Base-by-base conservation (phyloP, 2,113 vertebrate species). In the Seriola dumerili region DNA sequence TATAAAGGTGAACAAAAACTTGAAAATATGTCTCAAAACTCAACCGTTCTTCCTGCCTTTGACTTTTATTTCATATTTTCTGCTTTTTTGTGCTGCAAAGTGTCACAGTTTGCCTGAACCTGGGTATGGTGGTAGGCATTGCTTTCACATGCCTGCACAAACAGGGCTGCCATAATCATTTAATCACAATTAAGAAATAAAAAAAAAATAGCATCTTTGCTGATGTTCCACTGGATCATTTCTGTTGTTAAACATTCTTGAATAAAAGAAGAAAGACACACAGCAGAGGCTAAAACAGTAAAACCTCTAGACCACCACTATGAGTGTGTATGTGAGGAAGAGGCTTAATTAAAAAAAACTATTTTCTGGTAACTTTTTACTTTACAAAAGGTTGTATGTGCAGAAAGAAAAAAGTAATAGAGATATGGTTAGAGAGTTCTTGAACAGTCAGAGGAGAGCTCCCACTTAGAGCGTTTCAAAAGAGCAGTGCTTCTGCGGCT, bases 341-440 rank as follows among this genome's bases (percentile, higher is more conserved):
- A 87, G 71, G 86, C 74, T 81, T 90, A 85, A 94, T 93, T 92
- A 80, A 91, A 88, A 88, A 89, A 86, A 83, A 73, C 54, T 40
- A 76, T 85, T 88, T 88, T 85, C 72, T 87, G 88, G 91, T 90
- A 89, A 90, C 65, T 83, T 86, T 85, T 68, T 73, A 55, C 61
- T 75, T 86, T 52, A 88, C 34, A 85, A 75, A 29, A 78, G 65
- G 54, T 40, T 62, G 59, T 46, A 38, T 25, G 61, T 69, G 69
- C 34, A 59, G 34, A 78, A 67, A 34, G n/a, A 52, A 54, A 61
- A 58, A 80, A 61, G 32, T 8, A 38, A 25, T 11, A 38, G 44
- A 74, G 50, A 67, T 61, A 46, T 2, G 16, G 5, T 52, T 55
- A 4, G 57, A 29, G 23, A 69, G 57, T 72, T 86, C 81, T 69